phyloP scores from a whole-genome alignment of 2,113 vertebrate species.

The Cebidichthys violaceus region DNA sequence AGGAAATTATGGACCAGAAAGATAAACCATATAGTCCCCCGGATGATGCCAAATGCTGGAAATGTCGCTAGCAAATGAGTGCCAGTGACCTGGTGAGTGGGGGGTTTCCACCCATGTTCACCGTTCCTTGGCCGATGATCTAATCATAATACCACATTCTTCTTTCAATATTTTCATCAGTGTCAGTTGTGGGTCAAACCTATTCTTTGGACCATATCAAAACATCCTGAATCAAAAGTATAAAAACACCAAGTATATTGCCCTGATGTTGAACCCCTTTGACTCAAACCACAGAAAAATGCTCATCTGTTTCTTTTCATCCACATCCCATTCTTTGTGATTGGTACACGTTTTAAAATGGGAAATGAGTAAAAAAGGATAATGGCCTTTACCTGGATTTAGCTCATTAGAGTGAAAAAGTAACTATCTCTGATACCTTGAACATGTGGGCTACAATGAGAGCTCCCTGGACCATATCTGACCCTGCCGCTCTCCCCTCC shows the following conservation, averaged over 20 bases:
- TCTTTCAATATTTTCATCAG: background rate
- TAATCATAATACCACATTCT: background rate
- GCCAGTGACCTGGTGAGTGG: too few relatives aligned
- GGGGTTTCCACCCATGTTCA: background rate
- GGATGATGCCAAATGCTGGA: too few relatives aligned
- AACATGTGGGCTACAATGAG: constrained; percentile 20
- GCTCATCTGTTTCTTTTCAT: background rate
- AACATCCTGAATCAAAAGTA: background rate
- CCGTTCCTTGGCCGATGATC: background rate
- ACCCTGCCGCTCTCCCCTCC: constrained; percentile 11
- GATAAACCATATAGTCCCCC: background rate
- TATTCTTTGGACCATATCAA: background rate
- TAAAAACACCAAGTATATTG: background rate
- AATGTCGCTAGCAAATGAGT: too few relatives aligned
- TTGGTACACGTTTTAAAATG: background rate
- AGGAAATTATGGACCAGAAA: background rate
- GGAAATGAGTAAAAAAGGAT: background rate
- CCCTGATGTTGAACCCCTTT: background rate
- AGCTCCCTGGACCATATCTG: constrained; percentile 13
- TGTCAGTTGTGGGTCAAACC: background rate
- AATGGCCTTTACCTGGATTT: constrained; percentile 8
- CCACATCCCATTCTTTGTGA: background rate
- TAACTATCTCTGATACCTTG: background rate
- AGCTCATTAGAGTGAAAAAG: constrained; percentile 15
- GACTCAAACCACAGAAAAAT: background rate